Base-by-base conservation (phyloP, 2,888 invertebrate genomes). In the Temnothorax ravouxi region DNA sequence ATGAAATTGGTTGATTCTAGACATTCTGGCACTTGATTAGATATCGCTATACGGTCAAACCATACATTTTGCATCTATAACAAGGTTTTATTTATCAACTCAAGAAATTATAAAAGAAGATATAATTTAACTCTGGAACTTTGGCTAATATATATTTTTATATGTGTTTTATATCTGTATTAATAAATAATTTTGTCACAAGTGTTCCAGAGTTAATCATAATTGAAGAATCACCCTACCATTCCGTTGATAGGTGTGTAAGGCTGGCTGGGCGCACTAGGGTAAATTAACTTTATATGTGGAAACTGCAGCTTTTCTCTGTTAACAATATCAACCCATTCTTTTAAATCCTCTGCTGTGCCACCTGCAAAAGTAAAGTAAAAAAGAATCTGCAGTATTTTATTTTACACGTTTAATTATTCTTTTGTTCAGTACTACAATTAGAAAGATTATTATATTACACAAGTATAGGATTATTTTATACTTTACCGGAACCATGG, bases 251-350 rank as follows among this genome's bases (percentile, higher is more conserved):
- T 94, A 3, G 97, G 96, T 3, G 96, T 96, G 91, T 98, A 98
- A 0, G 97, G 96, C 90, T 97, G 97, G 11, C 96, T 85, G 0
- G 98, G 98, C 13, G 98, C 98, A 13, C 97, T 97, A 0, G 98
- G 98, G 93, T 96, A 98, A 77, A 98, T 92, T 52, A 98, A 95
- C 94, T 97, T 97, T 15, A 98, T 96, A 90, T 98, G 97, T 0
- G 97, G 96, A 93, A 97, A 97, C n/a, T 94, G 92, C 89, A 97
- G 95, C 84, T 96, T 96, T 64, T 93, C 93, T 9, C 96, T 95
- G 5, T 96, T 92, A 13, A 97, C 89, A 87, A 96, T 95, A 84
- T 96, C 95, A 1, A 97, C 92, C 96, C 97, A 97, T 87, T 96
- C 95, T 76, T 96, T 93, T 1, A 97, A 88, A 74, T 96, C 96